Percentiles rank a stretch among this genome's conserved stretches.
phyloP scores from a whole-genome alignment of 2,888 invertebrate species.

The Pristionchus exspectatus region DNA sequence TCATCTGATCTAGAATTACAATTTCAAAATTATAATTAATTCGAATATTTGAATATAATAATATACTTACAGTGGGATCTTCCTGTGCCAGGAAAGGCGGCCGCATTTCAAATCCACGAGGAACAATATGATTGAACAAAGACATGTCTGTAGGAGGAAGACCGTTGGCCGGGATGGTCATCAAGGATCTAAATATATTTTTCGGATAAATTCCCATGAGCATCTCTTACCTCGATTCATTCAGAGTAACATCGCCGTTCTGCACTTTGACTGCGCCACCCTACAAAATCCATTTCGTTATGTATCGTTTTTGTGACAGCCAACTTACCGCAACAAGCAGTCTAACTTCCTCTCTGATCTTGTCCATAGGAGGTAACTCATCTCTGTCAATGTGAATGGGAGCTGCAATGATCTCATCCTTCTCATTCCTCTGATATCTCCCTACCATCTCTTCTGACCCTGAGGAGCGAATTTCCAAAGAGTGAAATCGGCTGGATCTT shows the following conservation, averaged over 20 bases:
- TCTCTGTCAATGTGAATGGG: slow-evolving; percentile 51
- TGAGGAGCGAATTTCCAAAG: slow-evolving; percentile 48
- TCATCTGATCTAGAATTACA: no score
- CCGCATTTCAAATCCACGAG: slow-evolving; percentile 47
- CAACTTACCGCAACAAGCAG: slow-evolving; percentile 44
- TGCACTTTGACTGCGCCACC: slow-evolving; percentile 52
- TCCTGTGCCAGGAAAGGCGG: slow-evolving; percentile 3
- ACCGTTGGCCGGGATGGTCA: slow-evolving; percentile 13
- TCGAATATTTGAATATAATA: background rate
- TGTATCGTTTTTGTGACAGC: background rate
- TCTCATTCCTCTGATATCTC: background rate
- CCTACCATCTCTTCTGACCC: slow-evolving; percentile 43
- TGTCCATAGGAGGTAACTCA: slow-evolving; percentile 46
- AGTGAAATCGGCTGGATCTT: slow-evolving; percentile 41
- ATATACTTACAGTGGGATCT: background rate
- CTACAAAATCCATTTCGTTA: background rate
- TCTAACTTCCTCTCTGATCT: slow-evolving; percentile 8
- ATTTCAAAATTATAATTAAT: no score
- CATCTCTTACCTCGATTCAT: background rate
- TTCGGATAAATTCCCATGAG: background rate
- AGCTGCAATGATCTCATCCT: slow-evolving; percentile 35
- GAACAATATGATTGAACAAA: slow-evolving; percentile 44
- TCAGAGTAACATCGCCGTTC: background rate
- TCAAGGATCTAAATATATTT: background rate
- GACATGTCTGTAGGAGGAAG: slow-evolving; percentile 48